Conservation (phyloP, 2,888 invertebrate genomes). For the Caenorhabditis uteleia region DNA sequence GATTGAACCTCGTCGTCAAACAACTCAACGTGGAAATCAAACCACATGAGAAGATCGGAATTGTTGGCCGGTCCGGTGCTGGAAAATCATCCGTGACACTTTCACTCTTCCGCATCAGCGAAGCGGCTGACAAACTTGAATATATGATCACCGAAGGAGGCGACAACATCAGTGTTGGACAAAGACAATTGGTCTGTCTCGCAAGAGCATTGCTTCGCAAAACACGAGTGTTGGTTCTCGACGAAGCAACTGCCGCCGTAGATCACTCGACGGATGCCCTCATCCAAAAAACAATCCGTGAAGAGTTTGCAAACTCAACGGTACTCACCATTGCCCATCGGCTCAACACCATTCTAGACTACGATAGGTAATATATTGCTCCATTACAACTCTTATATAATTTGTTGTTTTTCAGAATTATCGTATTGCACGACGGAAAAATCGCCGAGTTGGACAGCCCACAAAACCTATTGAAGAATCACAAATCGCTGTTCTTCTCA, state of each 20-base stretch:
- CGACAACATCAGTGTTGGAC: constrained; percentile 78
- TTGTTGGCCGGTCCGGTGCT: constrained; percentile 71
- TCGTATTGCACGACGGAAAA: constrained; percentile 71
- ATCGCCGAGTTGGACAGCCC: constrained; percentile 71
- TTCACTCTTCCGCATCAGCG: constrained; percentile 69
- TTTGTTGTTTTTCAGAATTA: constrained; percentile 66
- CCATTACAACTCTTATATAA: constrained; percentile 63
- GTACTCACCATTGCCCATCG: constrained; percentile 91
- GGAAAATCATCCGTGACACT: constrained; percentile 68
- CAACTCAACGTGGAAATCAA: constrained; percentile 74
- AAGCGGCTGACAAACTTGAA: constrained; percentile 75
- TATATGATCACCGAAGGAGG: constrained; percentile 90
- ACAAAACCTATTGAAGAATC: constrained; percentile 66
- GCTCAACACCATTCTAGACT: constrained; percentile 89
- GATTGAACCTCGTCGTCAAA: constrained; percentile 75
- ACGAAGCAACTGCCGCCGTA: constrained; percentile 74
- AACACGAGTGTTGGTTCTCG: constrained; percentile 74
- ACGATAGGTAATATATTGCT: constrained; percentile 73
- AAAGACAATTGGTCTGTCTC: constrained; percentile 73
- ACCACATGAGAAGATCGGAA: constrained; percentile 74
- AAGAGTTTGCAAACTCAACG: constrained; percentile 85
- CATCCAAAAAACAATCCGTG: constrained; percentile 72
- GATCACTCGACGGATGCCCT: constrained; percentile 74
- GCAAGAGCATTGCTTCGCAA: constrained; percentile 72
- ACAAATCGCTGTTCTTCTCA: constrained; percentile 68